Conservation (phyloP, 1,140 invertebrate genomes). For the Anoplophora glabripennis region DNA sequence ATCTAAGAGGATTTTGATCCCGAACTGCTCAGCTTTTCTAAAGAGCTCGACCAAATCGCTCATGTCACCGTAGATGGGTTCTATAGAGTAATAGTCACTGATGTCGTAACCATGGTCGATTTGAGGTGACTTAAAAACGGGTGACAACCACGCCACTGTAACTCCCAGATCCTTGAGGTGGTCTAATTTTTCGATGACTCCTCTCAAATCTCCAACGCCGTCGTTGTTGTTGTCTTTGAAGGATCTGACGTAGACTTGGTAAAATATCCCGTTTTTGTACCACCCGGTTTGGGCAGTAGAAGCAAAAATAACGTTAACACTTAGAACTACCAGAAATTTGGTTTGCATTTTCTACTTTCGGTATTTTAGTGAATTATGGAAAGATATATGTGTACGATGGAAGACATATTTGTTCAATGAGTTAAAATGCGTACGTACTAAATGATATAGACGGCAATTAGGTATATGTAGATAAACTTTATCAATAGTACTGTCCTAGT, state of each 20-base stretch:
- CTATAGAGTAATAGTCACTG: slow-evolving; percentile 70
- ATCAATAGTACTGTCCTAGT: too few relatives aligned
- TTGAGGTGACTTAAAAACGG: slow-evolving; percentile 60
- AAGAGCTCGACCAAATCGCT: slow-evolving; percentile 67
- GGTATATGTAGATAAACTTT: too few relatives aligned
- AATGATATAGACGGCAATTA: too few relatives aligned
- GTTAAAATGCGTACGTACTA: too few relatives aligned
- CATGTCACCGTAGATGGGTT: slow-evolving; percentile 69
- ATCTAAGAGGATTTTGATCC: slow-evolving; percentile 76
- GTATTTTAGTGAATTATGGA: too few relatives aligned
- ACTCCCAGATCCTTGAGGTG: slow-evolving; percentile 66
- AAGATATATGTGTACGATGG: too few relatives aligned
- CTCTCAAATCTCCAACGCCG: slow-evolving; percentile 72
- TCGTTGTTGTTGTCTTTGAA: slow-evolving; percentile 76
- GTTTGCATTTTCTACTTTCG: too few relatives aligned
- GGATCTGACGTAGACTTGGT: slow-evolving; percentile 77
- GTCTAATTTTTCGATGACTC: slow-evolving; percentile 55
- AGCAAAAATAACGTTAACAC: too few relatives aligned
- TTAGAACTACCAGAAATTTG: too few relatives aligned
- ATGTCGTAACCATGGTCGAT: slow-evolving; percentile 73
- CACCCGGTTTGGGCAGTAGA: too few relatives aligned
- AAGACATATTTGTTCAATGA: too few relatives aligned
- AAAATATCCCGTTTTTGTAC: slow-evolving; percentile 71
- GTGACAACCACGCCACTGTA: slow-evolving; percentile 63
- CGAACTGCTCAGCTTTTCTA: slow-evolving; percentile 57